Conservation (phyloP, 2,113 vertebrate species). For the Agelaius phoeniceus region DNA sequence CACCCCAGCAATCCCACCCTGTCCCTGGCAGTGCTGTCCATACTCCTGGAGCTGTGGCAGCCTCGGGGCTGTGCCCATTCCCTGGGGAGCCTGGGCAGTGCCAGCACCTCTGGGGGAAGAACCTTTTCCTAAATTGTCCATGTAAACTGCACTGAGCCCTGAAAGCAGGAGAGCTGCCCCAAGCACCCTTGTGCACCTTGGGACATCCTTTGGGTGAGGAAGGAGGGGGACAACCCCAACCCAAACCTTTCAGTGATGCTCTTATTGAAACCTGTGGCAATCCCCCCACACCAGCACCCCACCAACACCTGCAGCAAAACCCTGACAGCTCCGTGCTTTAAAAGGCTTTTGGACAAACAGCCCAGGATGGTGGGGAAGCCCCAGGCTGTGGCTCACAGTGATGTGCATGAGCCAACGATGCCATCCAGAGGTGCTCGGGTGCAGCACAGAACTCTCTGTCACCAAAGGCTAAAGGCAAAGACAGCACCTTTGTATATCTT, state of each 20-base stretch:
- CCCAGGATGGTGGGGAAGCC: background rate
- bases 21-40: accelerated
- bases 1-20: background rate
- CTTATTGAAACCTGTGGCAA: background rate
- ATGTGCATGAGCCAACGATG: background rate
- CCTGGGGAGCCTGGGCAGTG: background rate
- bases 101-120: background rate
- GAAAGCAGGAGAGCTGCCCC: background rate
- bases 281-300: background rate
- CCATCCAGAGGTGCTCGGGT: constrained; percentile 56
- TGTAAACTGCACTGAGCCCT: background rate
- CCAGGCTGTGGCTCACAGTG: background rate
- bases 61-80: accelerated
- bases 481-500: background rate
- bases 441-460: background rate
- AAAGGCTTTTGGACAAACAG: background rate
- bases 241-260: background rate
- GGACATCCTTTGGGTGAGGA: background rate
- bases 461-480: background rate
- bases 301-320: background rate
- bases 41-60: background rate
- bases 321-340: background rate
- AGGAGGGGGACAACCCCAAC: background rate
- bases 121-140: background rate
- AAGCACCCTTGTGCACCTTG: accelerated